Evolutionary conservation across 1,140 invertebrate genomes (phyloP).

Genomic region (Drosophila kepulauana): DNA sequence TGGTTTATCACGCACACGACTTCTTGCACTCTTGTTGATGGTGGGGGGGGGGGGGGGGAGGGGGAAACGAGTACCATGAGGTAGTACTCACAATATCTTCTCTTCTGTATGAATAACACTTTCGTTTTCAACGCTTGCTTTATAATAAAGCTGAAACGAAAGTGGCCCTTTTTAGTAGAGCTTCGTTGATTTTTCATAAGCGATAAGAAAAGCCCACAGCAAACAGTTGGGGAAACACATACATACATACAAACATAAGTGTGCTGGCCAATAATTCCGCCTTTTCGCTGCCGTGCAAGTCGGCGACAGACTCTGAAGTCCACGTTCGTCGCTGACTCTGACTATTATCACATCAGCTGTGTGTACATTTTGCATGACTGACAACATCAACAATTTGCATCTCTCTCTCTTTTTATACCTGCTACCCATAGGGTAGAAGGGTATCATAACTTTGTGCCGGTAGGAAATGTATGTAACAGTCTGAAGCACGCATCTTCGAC

Average conservation of each 20-base stretch:
- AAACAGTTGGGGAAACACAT: no score
- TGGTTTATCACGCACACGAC: conserved; percentile 77
- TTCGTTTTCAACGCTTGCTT: conserved; percentile 52
- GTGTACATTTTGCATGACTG: conserved; percentile 11
- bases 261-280: conserved; percentile 32
- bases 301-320: conserved; percentile 7
- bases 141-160: conserved; percentile 62
- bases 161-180: conserved; percentile 49
- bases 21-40: conserved; percentile 69
- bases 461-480: no score
- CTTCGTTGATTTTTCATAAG: conserved; percentile 34
- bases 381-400: background rate
- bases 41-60: conserved; percentile 1
- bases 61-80: conserved; percentile 19
- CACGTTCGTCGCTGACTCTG: background rate
- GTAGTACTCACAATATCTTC: conserved; percentile 18
- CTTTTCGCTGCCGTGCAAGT: background rate
- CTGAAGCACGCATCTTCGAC: no score
- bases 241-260: no score
- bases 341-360: conserved; percentile 37
- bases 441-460: no score
- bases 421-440: background rate
- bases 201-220: conserved; percentile 34
- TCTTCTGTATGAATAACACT: conserved; percentile 67
- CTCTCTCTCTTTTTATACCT: background rate